Conservation (phyloP, 2,113 vertebrate species). For the Ophthalmolycus amberensis region DNA sequence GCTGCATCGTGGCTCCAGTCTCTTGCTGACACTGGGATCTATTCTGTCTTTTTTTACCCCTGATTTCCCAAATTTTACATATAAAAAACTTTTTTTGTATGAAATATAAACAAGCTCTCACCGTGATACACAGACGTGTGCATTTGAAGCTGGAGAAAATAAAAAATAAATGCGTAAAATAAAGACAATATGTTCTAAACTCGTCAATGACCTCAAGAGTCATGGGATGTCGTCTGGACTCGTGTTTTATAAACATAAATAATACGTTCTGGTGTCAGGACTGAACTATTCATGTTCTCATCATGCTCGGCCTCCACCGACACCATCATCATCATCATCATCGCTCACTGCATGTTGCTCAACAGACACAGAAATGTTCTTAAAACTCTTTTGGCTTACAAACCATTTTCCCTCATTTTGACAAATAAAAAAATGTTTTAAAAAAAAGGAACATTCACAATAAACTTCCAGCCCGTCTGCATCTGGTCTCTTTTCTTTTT, state of each 20-base stretch:
- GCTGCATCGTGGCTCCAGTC: constrained; percentile 63
- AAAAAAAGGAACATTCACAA: constrained; percentile 81
- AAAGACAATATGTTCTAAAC: constrained; percentile 85
- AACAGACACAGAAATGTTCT: constrained; percentile 83
- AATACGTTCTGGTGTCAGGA: constrained; percentile 72
- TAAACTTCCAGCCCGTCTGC: constrained; percentile 84
- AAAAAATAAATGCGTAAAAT: constrained; percentile 32
- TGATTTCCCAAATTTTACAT: constrained; percentile 86
- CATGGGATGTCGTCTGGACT: constrained; percentile 46
- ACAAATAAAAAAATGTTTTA: neutral
- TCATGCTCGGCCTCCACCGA: constrained; percentile 27
- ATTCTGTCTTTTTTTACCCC: constrained; percentile 32
- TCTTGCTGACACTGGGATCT: constrained; percentile 47
- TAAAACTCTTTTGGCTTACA: constrained; percentile 85
- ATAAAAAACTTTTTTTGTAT: constrained; percentile 90
- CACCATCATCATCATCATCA: constrained; percentile 34
- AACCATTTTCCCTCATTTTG: constrained; percentile 82
- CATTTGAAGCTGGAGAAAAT: constrained; percentile 79
- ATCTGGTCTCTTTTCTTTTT: constrained; percentile 74
- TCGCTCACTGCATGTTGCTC: constrained; percentile 83
- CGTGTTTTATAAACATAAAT: constrained; percentile 86
- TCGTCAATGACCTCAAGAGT: constrained; percentile 66
- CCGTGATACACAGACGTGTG: constrained; percentile 80
- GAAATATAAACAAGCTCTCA: constrained; percentile 95
- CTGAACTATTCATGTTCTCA: constrained; percentile 17